phyloP scores from a whole-genome alignment of 1,140 invertebrate species.

The Pseudomyrmex pallidus region DNA sequence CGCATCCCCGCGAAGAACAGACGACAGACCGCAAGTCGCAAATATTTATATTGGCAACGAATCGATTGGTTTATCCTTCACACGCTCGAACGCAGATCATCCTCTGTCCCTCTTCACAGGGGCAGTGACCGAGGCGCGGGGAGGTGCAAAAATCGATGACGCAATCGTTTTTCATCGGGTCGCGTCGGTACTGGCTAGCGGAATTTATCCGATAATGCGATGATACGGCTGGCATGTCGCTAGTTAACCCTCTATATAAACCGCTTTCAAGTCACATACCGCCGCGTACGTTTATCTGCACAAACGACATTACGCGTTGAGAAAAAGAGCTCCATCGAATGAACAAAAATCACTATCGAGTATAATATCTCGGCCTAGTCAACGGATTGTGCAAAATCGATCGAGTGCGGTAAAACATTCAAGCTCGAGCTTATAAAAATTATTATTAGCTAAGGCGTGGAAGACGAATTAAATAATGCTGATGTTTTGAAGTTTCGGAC shows the following conservation, averaged over 20 bases:
- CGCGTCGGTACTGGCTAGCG: slow-evolving; percentile 32
- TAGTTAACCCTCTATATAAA: slow-evolving; percentile 52
- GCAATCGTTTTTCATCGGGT: slow-evolving; percentile 56
- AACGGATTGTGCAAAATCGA: slow-evolving; percentile 7
- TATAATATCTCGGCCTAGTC: background rate
- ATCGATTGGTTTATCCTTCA: slow-evolving; percentile 67
- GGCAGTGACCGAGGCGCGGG: slow-evolving; percentile 66
- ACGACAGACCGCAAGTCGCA: slow-evolving; percentile 37
- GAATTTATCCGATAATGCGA: slow-evolving; percentile 68
- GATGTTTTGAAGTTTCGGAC: too few species aligned
- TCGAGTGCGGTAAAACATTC: background rate
- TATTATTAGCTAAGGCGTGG: too few species aligned
- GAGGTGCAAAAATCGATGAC: slow-evolving; percentile 69
- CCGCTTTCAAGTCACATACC: slow-evolving; percentile 25
- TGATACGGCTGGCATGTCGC: slow-evolving; percentile 56
- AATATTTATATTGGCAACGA: slow-evolving; percentile 71
- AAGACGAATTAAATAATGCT: too few species aligned
- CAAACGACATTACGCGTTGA: slow-evolving; percentile 14
- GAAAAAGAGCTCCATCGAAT: background rate
- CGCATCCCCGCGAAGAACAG: slow-evolving; percentile 17
- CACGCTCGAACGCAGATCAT: slow-evolving; percentile 63
- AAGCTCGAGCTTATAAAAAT: too few species aligned
- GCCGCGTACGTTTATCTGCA: background rate
- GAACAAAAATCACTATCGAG: slow-evolving; percentile 1
- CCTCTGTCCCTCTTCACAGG: slow-evolving; percentile 63